A percentile compares a stretch with the other conserved stretches of the same genome.
phyloP scores from a whole-genome alignment of 2,113 vertebrate species.

The Tyto alba region DNA sequence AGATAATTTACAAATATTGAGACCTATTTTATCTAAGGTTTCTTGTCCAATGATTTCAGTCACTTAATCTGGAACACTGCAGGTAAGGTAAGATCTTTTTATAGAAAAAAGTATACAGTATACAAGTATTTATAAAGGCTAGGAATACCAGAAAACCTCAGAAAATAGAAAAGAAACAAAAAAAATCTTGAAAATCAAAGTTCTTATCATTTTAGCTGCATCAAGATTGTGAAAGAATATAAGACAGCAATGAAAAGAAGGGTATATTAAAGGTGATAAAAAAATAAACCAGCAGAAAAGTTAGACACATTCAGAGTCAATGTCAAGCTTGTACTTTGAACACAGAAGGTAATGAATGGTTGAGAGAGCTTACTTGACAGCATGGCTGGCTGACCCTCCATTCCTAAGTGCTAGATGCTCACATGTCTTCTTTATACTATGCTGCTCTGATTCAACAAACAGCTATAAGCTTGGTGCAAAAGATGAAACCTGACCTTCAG shows the following conservation, averaged over 20 bases:
- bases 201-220: not conserved
- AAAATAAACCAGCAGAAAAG: not conserved
- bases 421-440: not conserved
- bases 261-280: not conserved
- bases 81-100: not conserved
- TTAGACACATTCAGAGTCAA: not conserved
- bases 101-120: not conserved
- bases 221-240: not conserved
- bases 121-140: not conserved
- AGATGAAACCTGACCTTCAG: not conserved
- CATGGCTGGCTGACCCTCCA: not conserved
- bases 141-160: not conserved
- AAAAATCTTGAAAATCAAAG: not conserved
- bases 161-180: not conserved
- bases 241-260: not conserved
- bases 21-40: not conserved
- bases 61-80: not conserved
- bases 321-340: not conserved
- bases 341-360: not conserved
- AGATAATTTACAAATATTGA: conserved; percentile 11
- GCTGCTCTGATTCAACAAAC: not conserved
- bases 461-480: not conserved
- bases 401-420: rapidly evolving
- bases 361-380: not conserved
- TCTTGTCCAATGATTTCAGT: not conserved